Base-by-base conservation (phyloP, 2,797 vertebrate genomes). In the Rhinatrema bivittatum region DNA sequence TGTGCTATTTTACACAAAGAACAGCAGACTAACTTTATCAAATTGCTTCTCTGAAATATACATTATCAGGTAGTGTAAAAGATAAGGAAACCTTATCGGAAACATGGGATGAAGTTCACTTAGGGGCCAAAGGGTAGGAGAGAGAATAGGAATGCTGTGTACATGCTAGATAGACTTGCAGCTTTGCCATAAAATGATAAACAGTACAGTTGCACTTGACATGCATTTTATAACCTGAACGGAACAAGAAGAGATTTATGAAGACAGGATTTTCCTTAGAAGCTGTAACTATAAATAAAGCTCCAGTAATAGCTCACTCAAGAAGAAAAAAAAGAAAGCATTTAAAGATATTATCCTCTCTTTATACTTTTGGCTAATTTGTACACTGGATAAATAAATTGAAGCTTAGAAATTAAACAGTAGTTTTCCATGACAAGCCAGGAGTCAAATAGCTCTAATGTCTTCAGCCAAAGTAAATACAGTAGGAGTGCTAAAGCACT, bases 211-310 rank as follows among this genome's bases (percentile, higher is more conserved):
- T 9, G 4, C 28, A 34, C 16, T 36, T 22, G 51, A 41, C 42
- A 49, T 31, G 13, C 29, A 46, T 68, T 67, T 65, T 57, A 62
- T 55, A 50, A 59, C 42, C 30, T 55, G 36, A 20, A 5, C 41
- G 46, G 8, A 45, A 32, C 16, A 16, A 52, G 36, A 63, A 25
- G 24, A 60, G 24, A 51, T 65, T 68, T 58, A 55, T 47, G 54
- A 40, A 44, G 65, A 36, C 25, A 62, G 34, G 16, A 33, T 46
- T 25, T 35, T 50, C 48, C 35, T 31, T 22, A 20, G 42, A 33
- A 35, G 22, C 24, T 27, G 42, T 59, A 62, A 39, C 0, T 5
- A 46, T 56, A 49, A 51, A 50, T 32, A 53, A 61, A 62, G 53
- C 4, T 31, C 29, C 29, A 32, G 33, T 35, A 21, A 32, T 22